Base-by-base conservation (phyloP, 2,797 vertebrate genomes). In the Leptodactylus fallax region DNA sequence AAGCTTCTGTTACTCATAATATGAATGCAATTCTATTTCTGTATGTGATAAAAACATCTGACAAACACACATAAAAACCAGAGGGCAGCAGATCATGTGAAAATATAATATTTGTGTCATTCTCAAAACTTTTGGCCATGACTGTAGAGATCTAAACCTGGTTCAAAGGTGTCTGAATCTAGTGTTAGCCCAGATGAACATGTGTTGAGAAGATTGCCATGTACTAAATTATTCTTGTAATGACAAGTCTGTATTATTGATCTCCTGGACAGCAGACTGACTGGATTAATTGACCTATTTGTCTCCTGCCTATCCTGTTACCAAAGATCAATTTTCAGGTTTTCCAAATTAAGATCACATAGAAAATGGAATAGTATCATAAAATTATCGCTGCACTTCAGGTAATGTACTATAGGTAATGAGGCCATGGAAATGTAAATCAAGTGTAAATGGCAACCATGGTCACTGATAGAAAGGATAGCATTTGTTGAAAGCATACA, bases 201-300 rank as follows among this genome's bases (percentile, higher is more conserved):
- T 51, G n/a, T 83, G 58, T 23, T 6, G 51, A 83, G 49, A 14
- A 53, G 63, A 45, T 58, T 74, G 85, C 67, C 51, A 23, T 27
- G 27, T 56, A 45, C 49, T 61, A 83, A 87, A 87, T 83, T 83
- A 65, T 83, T 74, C 81, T 83, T 87, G 60, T 87, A 83, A 87
- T 83, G 72, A 79, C 72, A 83, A 87, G 81, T 55, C 81, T 67
- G 16, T 56, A 51, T 65, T 87, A 87, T 87, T 83, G 86, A 87
- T 87, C 72, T 78, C 25, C 80, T 56, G 72, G 80, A 58, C 86
- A 83, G 60, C 21, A 83, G 86, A 83, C 74, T 69, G 72, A 87
- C 80, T 83, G 56, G 60, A 69, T 83, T 87, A 83, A 87, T 83
- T 67, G 86, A 83, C 80, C 72, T 14, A 78, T 87, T 87, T 83